phyloP scores from a whole-genome alignment of 2,888 invertebrate species.

The Saturnia pavonia region DNA sequence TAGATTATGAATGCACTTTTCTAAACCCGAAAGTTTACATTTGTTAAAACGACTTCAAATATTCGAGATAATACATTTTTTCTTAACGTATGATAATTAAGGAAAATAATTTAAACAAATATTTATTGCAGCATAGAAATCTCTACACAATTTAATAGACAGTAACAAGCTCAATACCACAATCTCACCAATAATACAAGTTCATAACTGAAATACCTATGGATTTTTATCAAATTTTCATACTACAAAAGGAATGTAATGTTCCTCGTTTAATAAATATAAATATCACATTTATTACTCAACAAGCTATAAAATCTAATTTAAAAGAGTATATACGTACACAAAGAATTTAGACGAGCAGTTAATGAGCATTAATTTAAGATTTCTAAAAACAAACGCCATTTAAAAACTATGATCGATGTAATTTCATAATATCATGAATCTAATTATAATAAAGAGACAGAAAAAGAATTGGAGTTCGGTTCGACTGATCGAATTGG shows the following conservation, averaged over 20 bases:
- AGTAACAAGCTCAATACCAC: no score
- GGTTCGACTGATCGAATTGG: constrained; percentile 34
- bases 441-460: constrained; percentile 45
- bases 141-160: no score
- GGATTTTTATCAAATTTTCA: constrained; percentile 35
- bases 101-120: background rate
- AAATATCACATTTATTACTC: constrained; percentile 41
- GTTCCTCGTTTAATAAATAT: constrained; percentile 41
- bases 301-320: constrained; percentile 41
- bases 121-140: no score
- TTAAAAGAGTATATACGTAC: constrained; percentile 27
- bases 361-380: constrained; percentile 50
- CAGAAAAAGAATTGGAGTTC: constrained; percentile 34
- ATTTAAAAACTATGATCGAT: constrained; percentile 45
- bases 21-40: no score
- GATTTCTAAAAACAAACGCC: constrained; percentile 38
- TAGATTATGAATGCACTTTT: no score
- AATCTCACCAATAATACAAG: no score
- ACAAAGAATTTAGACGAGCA: constrained; percentile 40
- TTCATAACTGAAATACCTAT: constrained; percentile 16
- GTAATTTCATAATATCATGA: constrained; percentile 44
- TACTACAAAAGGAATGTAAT: constrained; percentile 35
- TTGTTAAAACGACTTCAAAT: no score
- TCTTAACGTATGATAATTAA: no score
- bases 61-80: no score